These are phyloP conservation scores for Centropyge bicolor DNA, from an alignment of 2,797 vertebrate genomes.

Conservation along the genomic window DNA sequence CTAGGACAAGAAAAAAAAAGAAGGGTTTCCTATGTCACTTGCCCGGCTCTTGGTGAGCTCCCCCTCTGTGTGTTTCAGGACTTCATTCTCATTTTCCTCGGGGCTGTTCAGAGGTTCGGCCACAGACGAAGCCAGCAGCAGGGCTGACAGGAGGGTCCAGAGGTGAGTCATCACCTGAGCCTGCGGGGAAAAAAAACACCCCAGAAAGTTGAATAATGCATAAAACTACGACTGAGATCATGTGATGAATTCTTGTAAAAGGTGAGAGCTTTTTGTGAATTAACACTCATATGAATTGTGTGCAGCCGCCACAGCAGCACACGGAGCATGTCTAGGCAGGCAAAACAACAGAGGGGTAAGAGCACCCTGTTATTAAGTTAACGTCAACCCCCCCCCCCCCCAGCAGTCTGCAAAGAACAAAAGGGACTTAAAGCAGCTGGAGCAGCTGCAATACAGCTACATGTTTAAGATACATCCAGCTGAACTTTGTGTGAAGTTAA, in stretches of 20 bases:
- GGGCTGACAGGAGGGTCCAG: slow-evolving; percentile 58
- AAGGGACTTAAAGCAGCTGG: slow-evolving; percentile 28
- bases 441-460: background rate
- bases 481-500: background rate
- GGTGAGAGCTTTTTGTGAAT: slow-evolving; percentile 10
- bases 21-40: slow-evolving; percentile 16
- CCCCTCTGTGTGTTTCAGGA: slow-evolving; percentile 52
- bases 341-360: slow-evolving; percentile 40
- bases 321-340: slow-evolving; percentile 67
- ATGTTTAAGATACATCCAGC: background rate
- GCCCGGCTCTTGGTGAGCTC: slow-evolving; percentile 58
- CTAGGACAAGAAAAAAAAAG: background rate
- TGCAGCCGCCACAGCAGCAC: slow-evolving; percentile 14
- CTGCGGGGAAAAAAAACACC: slow-evolving; percentile 3
- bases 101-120: slow-evolving; percentile 57
- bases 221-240: background rate
- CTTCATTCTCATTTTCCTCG: slow-evolving; percentile 68
- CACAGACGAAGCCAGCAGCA: slow-evolving; percentile 62
- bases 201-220: background rate
- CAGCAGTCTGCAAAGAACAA: slow-evolving; percentile 61
- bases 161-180: slow-evolving; percentile 69
- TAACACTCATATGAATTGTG: background rate
- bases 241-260: slow-evolving; percentile 5
- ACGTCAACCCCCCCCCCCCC: slow-evolving; percentile 35
- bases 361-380: slow-evolving; percentile 71